Base-by-base conservation (phyloP, 1,140 invertebrate species). In the Physella acuta region DNA sequence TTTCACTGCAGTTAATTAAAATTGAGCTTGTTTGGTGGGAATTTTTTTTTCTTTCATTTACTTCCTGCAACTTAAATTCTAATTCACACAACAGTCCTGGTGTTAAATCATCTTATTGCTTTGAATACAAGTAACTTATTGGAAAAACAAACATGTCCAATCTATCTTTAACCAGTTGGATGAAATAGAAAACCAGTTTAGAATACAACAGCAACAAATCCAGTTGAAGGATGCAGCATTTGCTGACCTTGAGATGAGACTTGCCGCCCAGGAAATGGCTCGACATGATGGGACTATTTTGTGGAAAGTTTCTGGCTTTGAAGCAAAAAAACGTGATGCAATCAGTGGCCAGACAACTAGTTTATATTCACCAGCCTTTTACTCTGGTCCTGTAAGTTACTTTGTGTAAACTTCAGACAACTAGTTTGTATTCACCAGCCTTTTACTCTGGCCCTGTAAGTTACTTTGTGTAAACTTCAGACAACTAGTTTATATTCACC, bases 281-380 rank as follows among this genome's bases (percentile, higher is more conserved):
- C 78, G 76, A 36, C 80, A 76, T 58, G 79, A 83, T 72, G 83
- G 82, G 11, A 76, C 74, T 2, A 65, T 83, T 11, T 64, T 82
- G 11, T 84, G 81, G 82, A 81, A 78, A 63, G 75, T 85, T 17
- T 65, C 75, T 1, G 77, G 81, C 33, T 83, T 82, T 63, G 71
- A 68, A 20, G 71, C 77, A 26, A 75, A 76, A 53, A 75, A 75
- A 2, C 64, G 76, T 28, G 77, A 84, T 14, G 84, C 84, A 4
- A 56, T 78, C 11, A 73, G 60, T 39, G 82, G 80, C n/a, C 76
- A 69, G 31, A 71, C 72, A 8, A 80, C 79, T 4, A 81, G 81
- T 63, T 71, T 84, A 16, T 85, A 83, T 65, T 83, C 82, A 0
- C 77, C 78, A 17, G 73, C 78, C 16, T 84, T 85, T 68, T 85